These are phyloP conservation scores for Volucella inanis DNA, from an alignment of 2,888 invertebrate genomes.

Conservation along the genomic window DNA sequence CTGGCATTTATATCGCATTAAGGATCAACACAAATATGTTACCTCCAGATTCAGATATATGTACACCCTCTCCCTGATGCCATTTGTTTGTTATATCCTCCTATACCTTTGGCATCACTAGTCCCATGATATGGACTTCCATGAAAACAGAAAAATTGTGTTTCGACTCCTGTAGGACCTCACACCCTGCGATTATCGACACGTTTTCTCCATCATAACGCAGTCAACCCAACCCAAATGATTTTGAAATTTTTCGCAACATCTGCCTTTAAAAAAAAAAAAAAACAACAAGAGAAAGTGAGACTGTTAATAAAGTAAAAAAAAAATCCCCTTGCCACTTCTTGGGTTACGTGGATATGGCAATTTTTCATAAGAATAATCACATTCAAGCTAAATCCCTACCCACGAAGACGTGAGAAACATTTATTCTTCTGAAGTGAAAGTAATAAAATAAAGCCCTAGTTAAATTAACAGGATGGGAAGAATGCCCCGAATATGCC, in stretches of 20 bases:
- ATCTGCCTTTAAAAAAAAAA: conserved; percentile 50
- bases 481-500: too few species aligned
- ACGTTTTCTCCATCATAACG: conserved; percentile 72
- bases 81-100: conserved; percentile 27
- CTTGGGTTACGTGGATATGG: conserved; percentile 10
- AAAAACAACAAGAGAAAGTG: conserved; percentile 27
- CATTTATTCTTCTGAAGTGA: not conserved
- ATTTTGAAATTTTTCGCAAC: conserved; percentile 47
- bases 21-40: conserved; percentile 53
- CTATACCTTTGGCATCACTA: not conserved
- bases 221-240: conserved; percentile 41
- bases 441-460: conserved; percentile 28
- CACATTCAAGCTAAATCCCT: conserved; percentile 43
- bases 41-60: too few species aligned
- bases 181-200: conserved; percentile 61
- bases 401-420: not conserved
- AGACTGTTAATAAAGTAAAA: conserved; percentile 39
- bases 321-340: conserved; percentile 5
- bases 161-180: conserved; percentile 16
- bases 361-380: conserved; percentile 43
- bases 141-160: conserved; percentile 11
- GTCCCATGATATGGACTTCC: not conserved
- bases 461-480: not conserved
- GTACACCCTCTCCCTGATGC: conserved; percentile 2
- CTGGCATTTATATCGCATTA: conserved; percentile 70